Evolutionary conservation across 1,140 invertebrate genomes (phyloP).

Genomic region (Magallana ariakensis): DNA sequence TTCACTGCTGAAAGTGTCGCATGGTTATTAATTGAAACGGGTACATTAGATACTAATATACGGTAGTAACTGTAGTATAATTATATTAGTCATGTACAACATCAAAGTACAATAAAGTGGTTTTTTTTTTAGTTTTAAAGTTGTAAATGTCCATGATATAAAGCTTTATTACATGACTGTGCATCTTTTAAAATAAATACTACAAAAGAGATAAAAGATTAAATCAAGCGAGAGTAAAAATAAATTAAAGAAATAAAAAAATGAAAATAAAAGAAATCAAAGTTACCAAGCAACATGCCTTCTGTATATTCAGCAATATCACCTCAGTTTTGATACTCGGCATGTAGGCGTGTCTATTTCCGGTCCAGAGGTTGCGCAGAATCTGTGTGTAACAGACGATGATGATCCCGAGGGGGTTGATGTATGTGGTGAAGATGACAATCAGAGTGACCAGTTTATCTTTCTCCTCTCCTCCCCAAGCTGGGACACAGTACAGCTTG

Average conservation of each 20-base stretch:
- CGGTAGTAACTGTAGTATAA: too few relatives aligned
- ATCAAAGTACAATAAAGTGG: too few relatives aligned
- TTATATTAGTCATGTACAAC: too few relatives aligned
- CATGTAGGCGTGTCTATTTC: conserved; percentile 2
- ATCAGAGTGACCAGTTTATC: conserved; percentile 31
- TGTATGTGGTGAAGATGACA: conserved; percentile 53
- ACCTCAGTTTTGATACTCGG: conserved; percentile 33
- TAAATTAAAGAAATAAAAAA: background rate
- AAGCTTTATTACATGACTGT: too few relatives aligned
- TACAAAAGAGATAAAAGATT: background rate
- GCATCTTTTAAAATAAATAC: too few relatives aligned
- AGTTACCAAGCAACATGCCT: conserved; percentile 1
- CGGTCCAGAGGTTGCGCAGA: conserved; percentile 48
- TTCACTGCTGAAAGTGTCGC: too few relatives aligned
- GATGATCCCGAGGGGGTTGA: conserved; percentile 50
- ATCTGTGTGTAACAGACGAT: conserved; percentile 55
- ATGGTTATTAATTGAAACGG: too few relatives aligned
- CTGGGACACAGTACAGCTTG: background rate
- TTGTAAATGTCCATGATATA: too few relatives aligned
- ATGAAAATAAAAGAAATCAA: background rate
- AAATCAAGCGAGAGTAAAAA: background rate
- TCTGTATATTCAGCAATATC: conserved; percentile 18
- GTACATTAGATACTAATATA: too few relatives aligned
- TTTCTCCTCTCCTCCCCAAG: conserved; percentile 23
- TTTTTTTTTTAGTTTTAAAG: too few relatives aligned